phyloP scores from a whole-genome alignment of 2,797 vertebrate species.

The Cyprinodon diabolis region DNA sequence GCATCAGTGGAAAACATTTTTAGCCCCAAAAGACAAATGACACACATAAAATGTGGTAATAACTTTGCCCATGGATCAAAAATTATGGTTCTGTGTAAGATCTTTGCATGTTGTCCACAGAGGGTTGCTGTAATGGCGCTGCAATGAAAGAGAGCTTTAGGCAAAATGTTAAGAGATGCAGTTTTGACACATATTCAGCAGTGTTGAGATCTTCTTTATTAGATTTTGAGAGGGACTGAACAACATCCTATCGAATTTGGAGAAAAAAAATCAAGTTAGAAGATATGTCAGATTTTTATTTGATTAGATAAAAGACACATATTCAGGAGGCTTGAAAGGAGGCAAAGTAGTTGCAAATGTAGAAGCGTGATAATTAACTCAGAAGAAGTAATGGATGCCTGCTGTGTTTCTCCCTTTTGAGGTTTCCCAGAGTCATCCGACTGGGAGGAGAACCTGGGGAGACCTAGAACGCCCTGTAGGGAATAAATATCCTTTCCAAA shows the following conservation, averaged over 20 bases:
- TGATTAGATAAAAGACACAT: not conserved
- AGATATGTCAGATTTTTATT: not conserved
- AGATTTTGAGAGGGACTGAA: slow-evolving; percentile 1
- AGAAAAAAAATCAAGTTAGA: not conserved
- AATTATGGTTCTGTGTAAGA: not conserved
- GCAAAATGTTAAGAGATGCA: slow-evolving; percentile 1
- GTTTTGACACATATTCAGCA: slow-evolving; percentile 1
- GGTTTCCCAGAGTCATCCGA: too few species aligned
- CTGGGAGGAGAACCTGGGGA: too few species aligned
- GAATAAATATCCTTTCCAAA: too few species aligned
- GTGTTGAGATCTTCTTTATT: not conserved
- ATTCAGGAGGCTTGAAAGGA: not conserved
- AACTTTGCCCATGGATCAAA: not conserved
- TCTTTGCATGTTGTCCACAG: not conserved
- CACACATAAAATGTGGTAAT: not conserved
- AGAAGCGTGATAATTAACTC: not conserved
- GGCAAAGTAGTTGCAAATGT: not conserved
- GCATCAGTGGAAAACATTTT: not conserved
- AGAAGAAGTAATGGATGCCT: not conserved
- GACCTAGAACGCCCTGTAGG: too few species aligned
- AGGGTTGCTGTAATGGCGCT: not conserved
- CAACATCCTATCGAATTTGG: not conserved
- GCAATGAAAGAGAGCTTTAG: slow-evolving; percentile 1
- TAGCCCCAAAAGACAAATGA: not conserved
- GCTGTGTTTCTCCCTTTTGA: too few species aligned